Conservation (phyloP, 2,113 vertebrate species). For the Perca schrenkii region DNA sequence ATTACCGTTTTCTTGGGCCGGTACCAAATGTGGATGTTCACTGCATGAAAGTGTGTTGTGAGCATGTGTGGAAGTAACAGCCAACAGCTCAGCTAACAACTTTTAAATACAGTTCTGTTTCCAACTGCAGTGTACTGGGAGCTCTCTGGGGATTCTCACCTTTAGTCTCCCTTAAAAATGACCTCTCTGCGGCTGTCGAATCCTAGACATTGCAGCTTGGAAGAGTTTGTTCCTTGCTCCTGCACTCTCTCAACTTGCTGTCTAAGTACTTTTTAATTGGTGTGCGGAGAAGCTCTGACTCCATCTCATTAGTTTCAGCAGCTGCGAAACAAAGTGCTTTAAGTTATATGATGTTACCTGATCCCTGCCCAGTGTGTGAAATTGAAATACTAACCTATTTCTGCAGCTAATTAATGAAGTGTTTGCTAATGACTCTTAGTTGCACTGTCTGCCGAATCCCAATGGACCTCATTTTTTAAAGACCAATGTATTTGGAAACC, state of each 20-base stretch:
- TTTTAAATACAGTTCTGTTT: background rate
- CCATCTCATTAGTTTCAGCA: conserved; percentile 40
- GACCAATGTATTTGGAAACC: background rate
- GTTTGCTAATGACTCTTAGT: background rate
- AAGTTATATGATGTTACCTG: conserved; percentile 45
- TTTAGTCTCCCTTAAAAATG: conserved; percentile 1
- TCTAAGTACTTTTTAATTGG: conserved; percentile 44
- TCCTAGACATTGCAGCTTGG: background rate
- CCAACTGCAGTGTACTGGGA: background rate
- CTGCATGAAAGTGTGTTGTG: background rate
- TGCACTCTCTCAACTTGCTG: conserved; percentile 11
- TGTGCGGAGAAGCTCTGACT: conserved; percentile 13
- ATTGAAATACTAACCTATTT: conserved; percentile 17
- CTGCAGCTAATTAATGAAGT: conserved; percentile 20
- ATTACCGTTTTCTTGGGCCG: background rate
- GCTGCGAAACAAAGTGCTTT: conserved; percentile 37
- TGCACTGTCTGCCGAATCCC: background rate
- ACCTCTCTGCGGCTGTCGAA: background rate
- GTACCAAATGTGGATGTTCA: background rate
- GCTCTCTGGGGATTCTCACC: conserved; percentile 6
- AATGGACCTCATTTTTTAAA: background rate
- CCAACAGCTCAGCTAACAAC: background rate
- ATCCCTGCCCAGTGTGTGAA: conserved; percentile 29
- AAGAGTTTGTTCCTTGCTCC: conserved; percentile 3
- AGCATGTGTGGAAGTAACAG: background rate